Evolutionary conservation across 2,797 vertebrate genomes (phyloP), one percentile per base, ranked within the genome.

Genomic region (Phylloscopus collybita): DNA sequence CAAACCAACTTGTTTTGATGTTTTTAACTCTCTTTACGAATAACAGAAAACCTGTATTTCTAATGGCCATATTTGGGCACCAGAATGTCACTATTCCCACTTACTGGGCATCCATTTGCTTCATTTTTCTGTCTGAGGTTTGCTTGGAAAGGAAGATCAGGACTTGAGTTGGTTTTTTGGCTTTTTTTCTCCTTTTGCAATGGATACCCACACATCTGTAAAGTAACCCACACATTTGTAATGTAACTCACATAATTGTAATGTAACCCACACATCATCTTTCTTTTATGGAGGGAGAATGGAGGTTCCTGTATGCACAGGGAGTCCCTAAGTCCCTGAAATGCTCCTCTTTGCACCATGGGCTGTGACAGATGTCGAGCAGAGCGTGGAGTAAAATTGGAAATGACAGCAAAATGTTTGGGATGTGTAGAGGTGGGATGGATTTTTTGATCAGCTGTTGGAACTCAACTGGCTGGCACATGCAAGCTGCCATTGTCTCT

Each of bases 301-400:
- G 23, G 49, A 86, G 17, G 13, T 47, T 62, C 30, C 15, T 54
- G 7, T 36, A 7, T 5, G 5, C 11, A 21, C 38, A 44, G 36
- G 27, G 27, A 65, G 22, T 15, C 56, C 10, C 30, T 32, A 10
- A 3, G 11, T 6, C 17, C 36, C 66, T 29, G 27, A 86, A 74
- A 54, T 32, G 40, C 21, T 70, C 26, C 71, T 15, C 5, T 47
- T 70, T 51, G 32, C 65, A 47, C 50, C 34, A 12, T 5, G 25
- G 50, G 9, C 13, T 26, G 4, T 12, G 53, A 32, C 30, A 61
- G 47, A 36, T 29, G 5, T 6, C 44, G 81, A 85, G 10, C 53
- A 72, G 67, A 80, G 36, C 5, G 1, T 0, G 4, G 49, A 67
- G 42, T 18, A 80, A 59, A 54, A 26, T 0, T 5, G 4, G 50